Evolutionary conservation across 92 coral and sea anemone genomes (phyloP).

Genomic region (Virgularia gustaviana): DNA sequence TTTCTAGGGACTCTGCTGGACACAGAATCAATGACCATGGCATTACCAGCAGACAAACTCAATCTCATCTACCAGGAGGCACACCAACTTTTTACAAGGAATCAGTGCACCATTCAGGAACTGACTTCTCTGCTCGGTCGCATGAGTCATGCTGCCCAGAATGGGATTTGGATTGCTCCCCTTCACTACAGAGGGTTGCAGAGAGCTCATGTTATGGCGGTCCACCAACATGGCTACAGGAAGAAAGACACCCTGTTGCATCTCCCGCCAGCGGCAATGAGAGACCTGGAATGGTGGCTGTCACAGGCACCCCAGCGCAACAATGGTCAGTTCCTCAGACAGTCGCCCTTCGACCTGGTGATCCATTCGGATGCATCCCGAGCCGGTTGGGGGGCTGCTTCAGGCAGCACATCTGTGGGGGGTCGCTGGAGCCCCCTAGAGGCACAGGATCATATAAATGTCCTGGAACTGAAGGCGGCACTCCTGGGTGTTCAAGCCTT

Average conservation of each 20-base stretch:
- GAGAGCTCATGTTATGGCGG: neutral
- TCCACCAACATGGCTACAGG: too few relatives aligned
- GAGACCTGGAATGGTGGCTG: slow-evolving; percentile 53
- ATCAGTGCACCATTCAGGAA: slow-evolving; percentile 16
- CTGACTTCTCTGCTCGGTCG: slow-evolving; percentile 40
- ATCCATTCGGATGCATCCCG: slow-evolving; percentile 37
- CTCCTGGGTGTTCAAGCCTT: slow-evolving; percentile 44
- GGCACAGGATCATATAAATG: slow-evolving; percentile 45
- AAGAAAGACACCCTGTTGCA: neutral
- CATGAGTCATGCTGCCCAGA: slow-evolving; percentile 57
- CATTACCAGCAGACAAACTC: too few relatives aligned
- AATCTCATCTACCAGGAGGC: too few relatives aligned
- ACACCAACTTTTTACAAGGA: neutral
- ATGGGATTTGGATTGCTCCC: slow-evolving; percentile 49
- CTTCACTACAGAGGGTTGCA: slow-evolving; percentile 32
- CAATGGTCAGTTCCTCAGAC: slow-evolving; percentile 28
- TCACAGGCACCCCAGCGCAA: slow-evolving; percentile 3
- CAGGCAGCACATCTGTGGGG: slow-evolving; percentile 20
- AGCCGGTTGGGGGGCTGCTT: slow-evolving; percentile 42
- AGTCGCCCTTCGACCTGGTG: slow-evolving; percentile 30
- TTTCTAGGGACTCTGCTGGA: too few relatives aligned
- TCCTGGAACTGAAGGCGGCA: slow-evolving; percentile 53
- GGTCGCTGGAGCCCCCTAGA: slow-evolving; percentile 45
- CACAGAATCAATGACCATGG: too few relatives aligned
- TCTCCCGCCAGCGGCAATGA: slow-evolving; percentile 17